These are phyloP conservation scores for Hephaestus fuliginosus DNA, from an alignment of 2,797 vertebrate genomes.

Conservation along the genomic window DNA sequence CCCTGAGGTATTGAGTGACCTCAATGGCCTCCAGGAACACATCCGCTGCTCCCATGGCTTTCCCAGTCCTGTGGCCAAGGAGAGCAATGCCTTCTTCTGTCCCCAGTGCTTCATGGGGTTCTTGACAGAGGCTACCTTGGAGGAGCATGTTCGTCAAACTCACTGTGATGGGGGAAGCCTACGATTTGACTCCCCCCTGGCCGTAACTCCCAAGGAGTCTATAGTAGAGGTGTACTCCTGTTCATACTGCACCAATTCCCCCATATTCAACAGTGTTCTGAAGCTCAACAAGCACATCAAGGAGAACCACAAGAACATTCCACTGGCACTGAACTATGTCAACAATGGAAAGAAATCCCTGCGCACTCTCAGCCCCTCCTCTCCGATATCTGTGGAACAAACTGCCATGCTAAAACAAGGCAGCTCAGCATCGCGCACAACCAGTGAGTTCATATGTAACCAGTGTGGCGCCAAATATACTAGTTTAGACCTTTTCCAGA, in stretches of 20 bases:
- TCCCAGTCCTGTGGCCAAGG: conserved; percentile 94
- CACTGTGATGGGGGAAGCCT: conserved; percentile 96
- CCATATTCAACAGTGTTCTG: conserved; percentile 98
- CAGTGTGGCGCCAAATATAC: conserved; percentile 99
- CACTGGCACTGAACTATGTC: conserved; percentile 97
- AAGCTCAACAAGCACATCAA: conserved; percentile 99
- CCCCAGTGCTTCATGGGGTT: conserved; percentile 99
- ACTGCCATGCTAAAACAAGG: conserved; percentile 93
- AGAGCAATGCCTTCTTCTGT: conserved; percentile 99
- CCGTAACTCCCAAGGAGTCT: conserved; percentile 95
- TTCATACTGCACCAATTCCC: conserved; percentile 99
- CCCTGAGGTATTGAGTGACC: conserved; percentile 94
- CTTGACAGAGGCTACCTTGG: conserved; percentile 96
- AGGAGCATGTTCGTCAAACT: conserved; percentile 98
- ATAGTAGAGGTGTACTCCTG: conserved; percentile 99
- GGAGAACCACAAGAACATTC: conserved; percentile 99
- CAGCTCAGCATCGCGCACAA: conserved; percentile 87
- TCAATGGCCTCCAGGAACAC: conserved; percentile 98
- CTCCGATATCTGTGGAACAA: conserved; percentile 94
- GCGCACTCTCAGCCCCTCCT: conserved; percentile 95
- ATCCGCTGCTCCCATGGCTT: conserved; percentile 98
- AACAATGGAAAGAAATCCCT: conserved; percentile 96
- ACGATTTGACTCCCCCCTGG: conserved; percentile 95
- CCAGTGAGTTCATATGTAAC: conserved; percentile 97
- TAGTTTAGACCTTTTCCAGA: conserved; percentile 96